Evolutionary conservation across 2,113 vertebrate genomes (phyloP).

Genomic region (Grus americana): DNA sequence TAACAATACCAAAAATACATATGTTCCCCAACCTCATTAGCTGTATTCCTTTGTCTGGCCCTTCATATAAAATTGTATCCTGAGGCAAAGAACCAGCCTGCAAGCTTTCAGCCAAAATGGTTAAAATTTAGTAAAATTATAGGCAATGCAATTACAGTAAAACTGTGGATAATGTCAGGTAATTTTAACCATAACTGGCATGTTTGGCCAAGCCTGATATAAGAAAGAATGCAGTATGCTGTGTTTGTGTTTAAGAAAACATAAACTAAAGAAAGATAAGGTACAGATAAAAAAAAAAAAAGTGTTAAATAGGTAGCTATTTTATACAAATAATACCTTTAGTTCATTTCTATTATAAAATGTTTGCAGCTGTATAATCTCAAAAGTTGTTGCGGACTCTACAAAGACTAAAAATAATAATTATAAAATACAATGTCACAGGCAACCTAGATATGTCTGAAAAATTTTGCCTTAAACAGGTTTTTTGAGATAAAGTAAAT

Average conservation of each 20-base stretch:
- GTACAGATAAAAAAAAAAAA: neutral
- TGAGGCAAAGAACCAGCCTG: neutral
- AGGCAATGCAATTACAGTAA: neutral
- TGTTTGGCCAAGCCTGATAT: neutral
- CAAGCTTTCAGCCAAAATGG: neutral
- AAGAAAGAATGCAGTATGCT: neutral
- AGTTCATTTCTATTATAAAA: neutral
- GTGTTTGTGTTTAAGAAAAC: neutral
- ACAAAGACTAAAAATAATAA: neutral
- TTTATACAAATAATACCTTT: neutral
- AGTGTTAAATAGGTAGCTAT: neutral
- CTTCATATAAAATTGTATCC: neutral
- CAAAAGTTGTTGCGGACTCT: neutral
- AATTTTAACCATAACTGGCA: neutral
- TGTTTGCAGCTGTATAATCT: neutral
- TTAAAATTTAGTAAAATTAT: neutral
- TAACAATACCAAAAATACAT: neutral
- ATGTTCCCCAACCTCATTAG: neutral
- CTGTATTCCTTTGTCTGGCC: neutral
- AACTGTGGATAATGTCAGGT: neutral
- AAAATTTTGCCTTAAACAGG: neutral
- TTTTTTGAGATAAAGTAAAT: neutral
- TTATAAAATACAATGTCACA: neutral
- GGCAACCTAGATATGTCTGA: neutral
- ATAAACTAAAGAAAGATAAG: neutral